These are phyloP conservation scores for Euzophera pinguis DNA, from an alignment of 2,888 invertebrate species.

Conservation along the genomic window DNA sequence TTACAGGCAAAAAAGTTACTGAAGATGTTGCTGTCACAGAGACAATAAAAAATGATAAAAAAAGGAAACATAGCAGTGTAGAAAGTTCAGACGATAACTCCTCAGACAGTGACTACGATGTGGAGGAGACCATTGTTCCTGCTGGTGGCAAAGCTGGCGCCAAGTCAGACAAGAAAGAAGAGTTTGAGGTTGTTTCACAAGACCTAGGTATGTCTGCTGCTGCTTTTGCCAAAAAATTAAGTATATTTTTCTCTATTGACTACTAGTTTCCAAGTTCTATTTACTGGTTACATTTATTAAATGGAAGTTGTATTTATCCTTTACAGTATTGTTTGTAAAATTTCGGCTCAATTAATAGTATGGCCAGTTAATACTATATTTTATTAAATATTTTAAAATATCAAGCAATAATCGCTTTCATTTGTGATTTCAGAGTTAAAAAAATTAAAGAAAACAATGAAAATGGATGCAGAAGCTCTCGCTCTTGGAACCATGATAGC, in stretches of 20 bases:
- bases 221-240: no score
- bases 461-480: slow-evolving; percentile 91
- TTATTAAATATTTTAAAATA: no score
- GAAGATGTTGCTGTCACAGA: slow-evolving; percentile 33
- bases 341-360: no score
- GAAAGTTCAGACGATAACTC: slow-evolving; percentile 66
- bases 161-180: slow-evolving; percentile 75
- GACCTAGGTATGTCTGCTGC: slow-evolving; percentile 66
- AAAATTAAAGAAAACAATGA: slow-evolving; percentile 80
- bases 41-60: slow-evolving; percentile 29
- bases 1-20: slow-evolving; percentile 55
- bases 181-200: slow-evolving; percentile 84
- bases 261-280: no score
- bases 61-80: slow-evolving; percentile 52
- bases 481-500: slow-evolving; percentile 96
- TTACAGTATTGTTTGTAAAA: no score
- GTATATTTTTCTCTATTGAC: no score
- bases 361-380: no score
- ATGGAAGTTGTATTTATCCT: no score
- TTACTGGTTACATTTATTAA: no score
- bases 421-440: slow-evolving; percentile 58
- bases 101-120: slow-evolving; percentile 72
- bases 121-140: slow-evolving; percentile 56
- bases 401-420: no score
- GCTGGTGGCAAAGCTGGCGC: slow-evolving; percentile 34